Conservation (phyloP, 2,888 invertebrate species). For the Mesoligia furuncula region DNA sequence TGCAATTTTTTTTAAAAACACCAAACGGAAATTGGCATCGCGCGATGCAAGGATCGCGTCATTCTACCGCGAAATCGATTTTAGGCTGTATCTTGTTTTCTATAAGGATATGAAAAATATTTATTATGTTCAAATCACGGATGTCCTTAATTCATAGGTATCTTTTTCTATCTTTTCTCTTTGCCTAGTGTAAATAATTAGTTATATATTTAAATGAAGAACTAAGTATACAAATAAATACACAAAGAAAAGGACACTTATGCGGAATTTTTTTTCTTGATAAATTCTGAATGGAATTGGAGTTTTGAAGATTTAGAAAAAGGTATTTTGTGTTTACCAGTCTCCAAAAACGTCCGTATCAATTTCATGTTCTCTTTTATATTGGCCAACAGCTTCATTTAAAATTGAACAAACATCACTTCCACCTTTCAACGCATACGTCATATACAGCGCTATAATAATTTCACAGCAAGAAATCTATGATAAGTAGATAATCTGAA, state of each 20-base stretch:
- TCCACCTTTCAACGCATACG: conserved; percentile 5
- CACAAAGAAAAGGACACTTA: too few species aligned
- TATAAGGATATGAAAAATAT: conserved; percentile 15
- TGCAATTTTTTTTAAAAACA: conserved; percentile 51
- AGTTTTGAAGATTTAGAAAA: not conserved
- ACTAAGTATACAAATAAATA: too few species aligned
- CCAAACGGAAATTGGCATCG: conserved; percentile 58
- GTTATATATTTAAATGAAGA: too few species aligned
- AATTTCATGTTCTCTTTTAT: not conserved
- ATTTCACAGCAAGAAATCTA: conserved; percentile 34
- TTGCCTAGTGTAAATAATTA: too few species aligned
- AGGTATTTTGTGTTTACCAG: not conserved
- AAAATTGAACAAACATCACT: conserved; percentile 1
- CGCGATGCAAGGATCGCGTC: conserved; percentile 49
- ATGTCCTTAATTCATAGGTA: not conserved
- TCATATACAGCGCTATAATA: not conserved
- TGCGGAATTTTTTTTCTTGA: not conserved
- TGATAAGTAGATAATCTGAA: conserved; percentile 46
- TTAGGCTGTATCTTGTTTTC: conserved; percentile 26
- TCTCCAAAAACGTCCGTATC: too few species aligned
- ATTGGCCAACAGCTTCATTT: not conserved
- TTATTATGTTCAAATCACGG: not conserved
- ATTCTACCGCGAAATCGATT: conserved; percentile 47
- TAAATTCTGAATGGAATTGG: not conserved
- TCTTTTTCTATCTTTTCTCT: too few species aligned